phyloP scores from a whole-genome alignment of 2,113 vertebrate genomes.

The Neogale vison region DNA sequence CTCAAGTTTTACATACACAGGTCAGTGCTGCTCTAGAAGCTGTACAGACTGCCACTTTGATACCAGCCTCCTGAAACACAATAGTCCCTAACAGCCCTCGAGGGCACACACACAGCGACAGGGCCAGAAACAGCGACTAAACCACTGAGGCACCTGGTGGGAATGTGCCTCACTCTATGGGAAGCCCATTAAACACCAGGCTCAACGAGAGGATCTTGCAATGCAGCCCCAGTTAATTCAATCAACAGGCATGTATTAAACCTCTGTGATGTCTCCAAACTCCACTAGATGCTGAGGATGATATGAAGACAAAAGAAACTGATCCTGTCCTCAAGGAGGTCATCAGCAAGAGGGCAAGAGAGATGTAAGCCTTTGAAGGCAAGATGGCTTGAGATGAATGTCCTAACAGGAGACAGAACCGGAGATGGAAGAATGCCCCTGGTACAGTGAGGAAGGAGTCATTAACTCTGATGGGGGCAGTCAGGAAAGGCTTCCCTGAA shows the following conservation, averaged over 20 bases:
- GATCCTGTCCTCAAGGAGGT: constrained; percentile 8
- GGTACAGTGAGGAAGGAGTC: neutral
- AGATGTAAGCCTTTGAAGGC: neutral
- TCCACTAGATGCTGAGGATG: neutral
- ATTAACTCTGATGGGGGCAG: neutral
- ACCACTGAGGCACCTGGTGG: neutral
- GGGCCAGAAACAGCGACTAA: neutral
- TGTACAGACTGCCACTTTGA: neutral
- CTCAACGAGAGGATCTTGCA: neutral
- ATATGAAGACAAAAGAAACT: neutral
- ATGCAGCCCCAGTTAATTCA: neutral
- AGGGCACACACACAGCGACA: neutral
- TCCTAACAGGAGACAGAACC: neutral
- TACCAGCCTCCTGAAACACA: neutral
- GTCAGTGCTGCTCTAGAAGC: neutral
- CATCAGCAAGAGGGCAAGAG: neutral
- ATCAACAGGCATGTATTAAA: neutral
- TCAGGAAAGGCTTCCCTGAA: neutral
- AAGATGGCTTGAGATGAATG: neutral
- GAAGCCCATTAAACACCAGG: constrained; percentile 9
- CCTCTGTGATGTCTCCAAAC: neutral
- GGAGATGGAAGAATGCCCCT: neutral
- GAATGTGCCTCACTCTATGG: neutral
- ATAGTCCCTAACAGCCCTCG: neutral
- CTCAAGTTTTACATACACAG: neutral